Evolutionary conservation across 2,797 vertebrate genomes (phyloP).

Genomic region (Pelodytes ibericus): DNA sequence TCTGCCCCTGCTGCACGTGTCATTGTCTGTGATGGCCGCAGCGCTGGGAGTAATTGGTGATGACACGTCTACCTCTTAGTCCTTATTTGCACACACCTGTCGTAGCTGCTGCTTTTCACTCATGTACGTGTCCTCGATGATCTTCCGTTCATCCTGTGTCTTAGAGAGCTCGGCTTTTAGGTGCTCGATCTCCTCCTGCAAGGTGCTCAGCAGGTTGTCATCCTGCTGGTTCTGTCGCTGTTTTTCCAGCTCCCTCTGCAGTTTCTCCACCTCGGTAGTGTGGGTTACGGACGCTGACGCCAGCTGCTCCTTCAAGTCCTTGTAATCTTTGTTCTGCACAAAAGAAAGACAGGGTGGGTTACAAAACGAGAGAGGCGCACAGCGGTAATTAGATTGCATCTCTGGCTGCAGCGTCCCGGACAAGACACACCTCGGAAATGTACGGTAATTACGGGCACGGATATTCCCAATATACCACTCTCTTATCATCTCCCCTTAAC

Average conservation of each 20-base stretch:
- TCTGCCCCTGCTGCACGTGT: too few species aligned
- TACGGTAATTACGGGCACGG: too few species aligned
- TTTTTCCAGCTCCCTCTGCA: constrained; percentile 83
- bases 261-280: constrained; percentile 76
- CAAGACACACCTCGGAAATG: neutral
- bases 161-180: constrained; percentile 78
- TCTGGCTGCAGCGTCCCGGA: neutral
- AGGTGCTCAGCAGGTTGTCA: constrained; percentile 67
- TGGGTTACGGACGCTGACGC: constrained; percentile 59
- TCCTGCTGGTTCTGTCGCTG: constrained; percentile 68
- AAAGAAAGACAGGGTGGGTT: constrained; percentile 14
- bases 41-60: too few species aligned
- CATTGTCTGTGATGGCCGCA: too few species aligned
- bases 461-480: too few species aligned
- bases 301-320: constrained; percentile 80
- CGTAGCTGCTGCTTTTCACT: constrained; percentile 78
- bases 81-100: constrained; percentile 73
- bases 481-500: too few species aligned
- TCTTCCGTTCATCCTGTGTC: constrained; percentile 70
- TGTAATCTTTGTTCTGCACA: constrained; percentile 83
- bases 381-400: neutral
- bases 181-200: constrained; percentile 82
- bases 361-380: neutral
- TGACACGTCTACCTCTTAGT: too few species aligned
- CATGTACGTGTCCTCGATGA: constrained; percentile 76